phyloP scores from a whole-genome alignment of 2,797 vertebrate genomes.

The Moxostoma hubbsi region DNA sequence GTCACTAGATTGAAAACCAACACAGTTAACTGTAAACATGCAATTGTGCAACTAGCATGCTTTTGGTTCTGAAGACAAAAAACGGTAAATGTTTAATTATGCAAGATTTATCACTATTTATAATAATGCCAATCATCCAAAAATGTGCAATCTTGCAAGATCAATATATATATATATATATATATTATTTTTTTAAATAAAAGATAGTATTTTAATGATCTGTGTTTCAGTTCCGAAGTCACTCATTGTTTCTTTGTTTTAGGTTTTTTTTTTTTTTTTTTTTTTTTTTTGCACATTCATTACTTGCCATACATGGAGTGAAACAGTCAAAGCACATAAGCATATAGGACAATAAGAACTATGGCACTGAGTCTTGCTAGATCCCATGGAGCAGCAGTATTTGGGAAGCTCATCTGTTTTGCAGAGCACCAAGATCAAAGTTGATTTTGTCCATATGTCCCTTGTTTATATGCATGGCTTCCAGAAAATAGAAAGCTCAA shows the following conservation, averaged over 20 bases:
- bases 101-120: neutral
- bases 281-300: no score
- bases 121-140: neutral
- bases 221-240: no score
- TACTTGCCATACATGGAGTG: no score
- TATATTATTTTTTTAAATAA: no score
- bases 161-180: no score
- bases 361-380: neutral
- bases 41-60: neutral
- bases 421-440: constrained; percentile 32
- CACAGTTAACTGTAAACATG: neutral
- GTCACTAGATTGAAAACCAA: constrained; percentile 13
- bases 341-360: neutral
- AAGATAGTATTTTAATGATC: constrained; percentile 8
- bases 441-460: constrained; percentile 35
- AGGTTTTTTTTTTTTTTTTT: neutral
- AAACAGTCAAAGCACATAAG: neutral
- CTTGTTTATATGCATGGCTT: neutral
- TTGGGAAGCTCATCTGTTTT: constrained; percentile 25
- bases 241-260: neutral
- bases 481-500: no score
- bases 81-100: neutral
- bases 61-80: neutral
- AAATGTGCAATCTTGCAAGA: neutral
- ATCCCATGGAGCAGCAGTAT: neutral